phyloP scores from a whole-genome alignment of 2,797 vertebrate genomes.

The Catostomus latipinnis region DNA sequence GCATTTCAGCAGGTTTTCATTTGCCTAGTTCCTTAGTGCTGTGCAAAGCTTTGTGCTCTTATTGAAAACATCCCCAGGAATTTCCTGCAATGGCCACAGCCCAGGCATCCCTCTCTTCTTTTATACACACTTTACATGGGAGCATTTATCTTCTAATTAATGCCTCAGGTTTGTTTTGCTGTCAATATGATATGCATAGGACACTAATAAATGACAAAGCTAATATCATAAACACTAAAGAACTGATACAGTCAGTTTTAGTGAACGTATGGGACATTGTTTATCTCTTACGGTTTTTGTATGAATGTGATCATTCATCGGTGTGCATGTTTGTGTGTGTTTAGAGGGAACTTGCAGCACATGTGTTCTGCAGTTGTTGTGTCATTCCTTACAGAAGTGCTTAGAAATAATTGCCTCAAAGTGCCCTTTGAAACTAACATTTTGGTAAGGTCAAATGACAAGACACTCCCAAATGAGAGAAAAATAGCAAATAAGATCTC shows the following conservation, averaged over 20 bases:
- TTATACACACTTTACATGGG: background rate
- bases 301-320: constrained; percentile 16
- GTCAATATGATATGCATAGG: constrained; percentile 9
- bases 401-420: constrained; percentile 21
- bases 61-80: constrained; percentile 84
- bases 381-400: constrained; percentile 12
- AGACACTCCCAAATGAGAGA: too few species aligned
- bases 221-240: background rate
- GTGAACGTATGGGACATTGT: background rate
- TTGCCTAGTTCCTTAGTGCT: constrained; percentile 64
- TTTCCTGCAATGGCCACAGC: constrained; percentile 76
- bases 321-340: constrained; percentile 40
- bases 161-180: constrained; percentile 33
- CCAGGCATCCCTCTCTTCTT: constrained; percentile 61
- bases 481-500: too few species aligned
- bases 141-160: constrained; percentile 22
- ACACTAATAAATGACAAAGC: constrained; percentile 17
- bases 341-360: constrained; percentile 54
- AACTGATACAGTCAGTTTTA: constrained; percentile 13
- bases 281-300: constrained; percentile 22
- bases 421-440: background rate
- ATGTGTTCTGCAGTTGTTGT: constrained; percentile 74
- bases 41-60: constrained; percentile 67
- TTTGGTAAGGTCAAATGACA: too few species aligned
- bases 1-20: constrained; percentile 77